Evolutionary conservation across 2,113 vertebrate species (phyloP).

Genomic region (Python bivittatus): DNA sequence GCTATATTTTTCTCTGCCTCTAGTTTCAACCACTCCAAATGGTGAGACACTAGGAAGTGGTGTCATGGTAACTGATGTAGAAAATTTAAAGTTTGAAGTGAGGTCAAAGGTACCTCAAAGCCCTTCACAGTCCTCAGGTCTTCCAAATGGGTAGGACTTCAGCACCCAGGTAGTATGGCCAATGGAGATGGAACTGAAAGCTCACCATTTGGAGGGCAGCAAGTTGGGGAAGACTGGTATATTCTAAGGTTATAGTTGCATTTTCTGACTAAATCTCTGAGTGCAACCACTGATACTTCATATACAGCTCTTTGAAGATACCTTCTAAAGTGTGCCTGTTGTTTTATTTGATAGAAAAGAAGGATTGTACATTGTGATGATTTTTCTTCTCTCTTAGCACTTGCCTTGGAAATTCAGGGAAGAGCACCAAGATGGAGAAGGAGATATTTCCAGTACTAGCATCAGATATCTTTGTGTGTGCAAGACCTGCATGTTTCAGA

Average conservation of each 20-base stretch:
- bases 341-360: neutral
- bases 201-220: too few species aligned
- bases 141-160: too few species aligned
- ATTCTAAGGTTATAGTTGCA: neutral
- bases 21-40: neutral
- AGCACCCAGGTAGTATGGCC: too few species aligned
- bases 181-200: too few species aligned
- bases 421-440: neutral
- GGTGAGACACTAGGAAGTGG: neutral
- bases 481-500: neutral
- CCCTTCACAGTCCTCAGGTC: too few species aligned
- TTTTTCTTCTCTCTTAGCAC: neutral
- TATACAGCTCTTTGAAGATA: neutral
- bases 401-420: neutral
- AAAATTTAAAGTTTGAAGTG: neutral
- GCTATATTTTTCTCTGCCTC: neutral
- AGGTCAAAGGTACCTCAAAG: neutral
- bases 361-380: neutral
- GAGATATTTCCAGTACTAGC: neutral
- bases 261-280: neutral
- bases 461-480: neutral
- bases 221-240: too few species aligned
- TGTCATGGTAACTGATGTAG: too few species aligned
- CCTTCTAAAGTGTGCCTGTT: neutral
- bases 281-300: neutral